Conservation (phyloP, 2,888 invertebrate genomes). For the Aquatica leii region DNA sequence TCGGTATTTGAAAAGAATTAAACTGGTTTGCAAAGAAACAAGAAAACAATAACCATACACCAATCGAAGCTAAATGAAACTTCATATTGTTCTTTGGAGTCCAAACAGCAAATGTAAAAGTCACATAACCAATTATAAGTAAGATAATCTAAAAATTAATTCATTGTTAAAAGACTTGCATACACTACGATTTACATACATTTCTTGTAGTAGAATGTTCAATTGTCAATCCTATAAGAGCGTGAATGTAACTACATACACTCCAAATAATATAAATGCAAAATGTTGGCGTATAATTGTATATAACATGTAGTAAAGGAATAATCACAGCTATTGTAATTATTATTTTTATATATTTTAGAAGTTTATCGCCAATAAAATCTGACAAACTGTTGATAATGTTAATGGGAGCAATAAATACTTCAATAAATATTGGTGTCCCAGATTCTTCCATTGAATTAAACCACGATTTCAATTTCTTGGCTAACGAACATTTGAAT, state of each 20-base stretch:
- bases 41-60: conserved; percentile 79
- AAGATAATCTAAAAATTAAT: conserved; percentile 69
- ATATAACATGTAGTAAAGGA: conserved; percentile 68
- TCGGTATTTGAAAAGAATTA: conserved; percentile 76
- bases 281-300: conserved; percentile 76
- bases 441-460: conserved; percentile 71
- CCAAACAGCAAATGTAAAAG: conserved; percentile 79
- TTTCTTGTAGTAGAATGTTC: conserved; percentile 53
- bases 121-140: conserved; percentile 73
- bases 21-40: conserved; percentile 79
- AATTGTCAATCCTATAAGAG: conserved; percentile 54
- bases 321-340: conserved; percentile 58
- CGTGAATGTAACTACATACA: conserved; percentile 42
- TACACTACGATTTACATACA: conserved; percentile 50
- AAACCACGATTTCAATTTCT: conserved; percentile 82
- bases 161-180: background rate
- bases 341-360: conserved; percentile 72
- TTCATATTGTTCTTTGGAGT: conserved; percentile 71
- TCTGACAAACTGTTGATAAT: conserved; percentile 80
- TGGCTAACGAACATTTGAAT: conserved; percentile 84
- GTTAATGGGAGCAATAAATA: conserved; percentile 75
- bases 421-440: conserved; percentile 70
- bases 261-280: conserved; percentile 69
- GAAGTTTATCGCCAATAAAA: conserved; percentile 74
- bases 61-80: conserved; percentile 74